phyloP scores from a whole-genome alignment of 2,113 vertebrate genomes.

The Ondatra zibethicus region DNA sequence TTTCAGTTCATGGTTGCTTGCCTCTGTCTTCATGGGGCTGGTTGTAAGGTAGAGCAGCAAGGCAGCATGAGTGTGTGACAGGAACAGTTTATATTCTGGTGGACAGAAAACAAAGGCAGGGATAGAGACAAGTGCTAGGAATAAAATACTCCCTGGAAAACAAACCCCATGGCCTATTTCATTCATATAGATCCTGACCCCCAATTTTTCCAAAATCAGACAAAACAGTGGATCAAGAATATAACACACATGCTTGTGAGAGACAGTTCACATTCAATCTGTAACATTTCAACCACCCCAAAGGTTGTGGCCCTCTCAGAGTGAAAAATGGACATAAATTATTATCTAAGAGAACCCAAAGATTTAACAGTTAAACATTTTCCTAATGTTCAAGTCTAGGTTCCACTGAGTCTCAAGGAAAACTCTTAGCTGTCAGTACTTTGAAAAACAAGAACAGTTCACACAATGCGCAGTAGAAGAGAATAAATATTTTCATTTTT shows the following conservation, averaged over 20 bases:
- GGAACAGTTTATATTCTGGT: neutral
- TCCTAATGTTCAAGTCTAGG: neutral
- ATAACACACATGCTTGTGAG: neutral
- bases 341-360: neutral
- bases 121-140: neutral
- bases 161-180: neutral
- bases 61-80: too few species aligned
- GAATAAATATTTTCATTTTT: neutral
- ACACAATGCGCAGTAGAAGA: neutral
- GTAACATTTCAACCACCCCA: neutral
- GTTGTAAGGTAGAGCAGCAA: neutral
- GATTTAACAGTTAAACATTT: neutral
- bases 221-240: neutral
- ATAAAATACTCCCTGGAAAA: neutral
- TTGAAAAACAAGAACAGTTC: neutral
- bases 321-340: neutral
- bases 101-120: neutral
- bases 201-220: neutral
- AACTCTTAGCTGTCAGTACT: neutral
- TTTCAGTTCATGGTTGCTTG: neutral
- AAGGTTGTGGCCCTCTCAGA: neutral
- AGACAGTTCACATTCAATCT: neutral
- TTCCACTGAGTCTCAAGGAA: neutral
- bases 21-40: neutral
- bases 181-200: neutral